Percentiles rank a stretch among this genome's conserved stretches.
Evolutionary conservation across 2,113 vertebrate genomes (phyloP).

Genomic region (Labeo catla): DNA sequence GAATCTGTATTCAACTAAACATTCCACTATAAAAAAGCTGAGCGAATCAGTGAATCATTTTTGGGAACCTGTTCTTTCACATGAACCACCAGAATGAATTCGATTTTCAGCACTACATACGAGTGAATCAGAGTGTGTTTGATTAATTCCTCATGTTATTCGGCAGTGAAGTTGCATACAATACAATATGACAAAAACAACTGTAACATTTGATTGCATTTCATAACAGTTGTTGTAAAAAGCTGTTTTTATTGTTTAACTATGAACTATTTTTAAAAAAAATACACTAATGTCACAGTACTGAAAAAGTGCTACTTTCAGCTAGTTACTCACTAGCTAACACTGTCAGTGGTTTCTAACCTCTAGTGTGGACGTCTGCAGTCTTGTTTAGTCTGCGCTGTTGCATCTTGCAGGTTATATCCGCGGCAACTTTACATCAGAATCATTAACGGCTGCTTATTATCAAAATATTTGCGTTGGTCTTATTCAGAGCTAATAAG

Average conservation of each 20-base stretch:
- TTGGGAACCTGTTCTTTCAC: not conserved
- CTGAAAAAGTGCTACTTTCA: not conserved
- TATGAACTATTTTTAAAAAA: not conserved
- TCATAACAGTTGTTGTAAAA: not conserved
- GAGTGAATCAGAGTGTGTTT: not conserved
- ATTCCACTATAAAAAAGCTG: not conserved
- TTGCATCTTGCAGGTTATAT: not conserved
- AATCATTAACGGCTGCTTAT: slow-evolving; percentile 69
- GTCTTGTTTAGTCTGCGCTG: not conserved
- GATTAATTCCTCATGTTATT: not conserved
- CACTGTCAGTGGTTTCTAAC: not conserved
- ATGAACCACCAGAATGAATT: not conserved
- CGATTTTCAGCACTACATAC: not conserved
- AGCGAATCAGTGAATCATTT: not conserved
- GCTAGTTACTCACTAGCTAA: not conserved
- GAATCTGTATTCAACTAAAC: not conserved
- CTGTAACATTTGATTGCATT: not conserved
- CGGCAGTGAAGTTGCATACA: not conserved
- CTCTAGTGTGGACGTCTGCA: not conserved
- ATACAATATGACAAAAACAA: not conserved
- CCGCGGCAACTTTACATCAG: slow-evolving; percentile 58
- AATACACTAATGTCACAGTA: not conserved
- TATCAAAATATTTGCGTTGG: slow-evolving; percentile 68
- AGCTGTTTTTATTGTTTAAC: not conserved
- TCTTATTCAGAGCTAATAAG: slow-evolving; percentile 58